Evolutionary conservation across 2,113 vertebrate genomes (phyloP), one percentile per base, ranked within the genome.

Genomic region (Cervus canadensis): DNA sequence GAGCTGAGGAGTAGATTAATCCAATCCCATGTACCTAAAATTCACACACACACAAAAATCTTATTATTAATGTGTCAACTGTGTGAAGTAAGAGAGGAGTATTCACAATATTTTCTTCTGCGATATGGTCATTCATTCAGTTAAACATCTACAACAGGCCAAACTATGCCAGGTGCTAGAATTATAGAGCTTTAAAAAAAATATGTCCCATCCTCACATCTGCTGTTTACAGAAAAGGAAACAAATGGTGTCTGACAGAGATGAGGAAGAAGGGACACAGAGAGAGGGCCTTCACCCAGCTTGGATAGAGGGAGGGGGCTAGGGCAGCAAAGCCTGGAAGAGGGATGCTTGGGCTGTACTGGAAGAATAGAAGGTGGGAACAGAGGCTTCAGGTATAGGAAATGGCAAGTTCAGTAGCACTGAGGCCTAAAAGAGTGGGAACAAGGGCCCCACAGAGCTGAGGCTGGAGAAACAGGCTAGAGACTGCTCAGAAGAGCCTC

Each of bases 221-320:
- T 7, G n/a, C 88, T 95, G 26, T 92, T 85, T 89, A 62, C 52
- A 91, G 71, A 82, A 30, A 40, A 79, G 87, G 13, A 54, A 67
- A 33, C 23, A 76, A 67, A 59, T 6, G 48, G 64, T 0, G 1
- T 83, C 82, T 76, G 36, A 50, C 3, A 30, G 43, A 89, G 43
- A 60, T 1, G 30, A 79, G 52, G 54, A 28, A 21, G 45, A 33
- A 82, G 26, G 48, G 48, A 16, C 36, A 3, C 21, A 36, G 36
- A 45, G 26, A 82, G 36, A 64, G 16, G n/a, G 15, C 33, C 33
- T 62, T n/a, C 5, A 1, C 15, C 33, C 28, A 48, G 57, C 50
- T 33, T 26, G 50, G 86, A 26, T 14, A 0, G 1, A 78, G 36
- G 30, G 43, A 40, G 25, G 45, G 19, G n/a, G 21, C 40, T 26